Evolutionary conservation across 2,113 vertebrate genomes (phyloP).

Genomic region (Chamaetylas fuelleborni): DNA sequence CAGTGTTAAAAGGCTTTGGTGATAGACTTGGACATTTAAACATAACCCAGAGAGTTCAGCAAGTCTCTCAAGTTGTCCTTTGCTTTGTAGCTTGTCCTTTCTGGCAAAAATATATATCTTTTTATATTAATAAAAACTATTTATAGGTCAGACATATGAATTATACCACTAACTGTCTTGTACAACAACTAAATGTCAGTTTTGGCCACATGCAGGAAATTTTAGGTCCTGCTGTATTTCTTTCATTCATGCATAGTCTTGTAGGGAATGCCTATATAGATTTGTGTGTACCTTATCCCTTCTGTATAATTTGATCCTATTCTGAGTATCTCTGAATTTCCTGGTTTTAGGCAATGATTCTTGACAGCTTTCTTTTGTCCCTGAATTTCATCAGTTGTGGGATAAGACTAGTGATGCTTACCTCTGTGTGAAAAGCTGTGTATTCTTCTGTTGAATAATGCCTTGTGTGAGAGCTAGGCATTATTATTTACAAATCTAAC

Average conservation of each 20-base stretch:
- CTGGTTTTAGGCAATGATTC: neutral
- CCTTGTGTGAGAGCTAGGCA: neutral
- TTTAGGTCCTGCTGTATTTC: neutral
- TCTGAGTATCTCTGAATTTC: neutral
- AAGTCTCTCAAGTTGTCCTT: neutral
- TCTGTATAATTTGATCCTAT: neutral
- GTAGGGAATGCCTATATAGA: neutral
- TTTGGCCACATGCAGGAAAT: neutral
- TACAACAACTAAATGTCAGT: neutral
- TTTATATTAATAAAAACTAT: neutral
- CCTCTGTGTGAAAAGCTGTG: neutral
- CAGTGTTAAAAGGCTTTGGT: neutral
- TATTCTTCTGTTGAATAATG: neutral
- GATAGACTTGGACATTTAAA: neutral
- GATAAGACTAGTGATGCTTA: neutral
- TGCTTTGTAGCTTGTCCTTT: neutral
- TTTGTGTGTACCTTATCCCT: neutral
- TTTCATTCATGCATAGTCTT: neutral
- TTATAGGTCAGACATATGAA: neutral
- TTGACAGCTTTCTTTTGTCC: neutral
- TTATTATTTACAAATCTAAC: neutral
- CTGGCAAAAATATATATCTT: neutral
- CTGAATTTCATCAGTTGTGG: neutral
- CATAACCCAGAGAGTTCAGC: neutral
- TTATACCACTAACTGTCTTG: neutral